phyloP scores from a whole-genome alignment of 2,797 vertebrate genomes.

The Vespertilio murinus region DNA sequence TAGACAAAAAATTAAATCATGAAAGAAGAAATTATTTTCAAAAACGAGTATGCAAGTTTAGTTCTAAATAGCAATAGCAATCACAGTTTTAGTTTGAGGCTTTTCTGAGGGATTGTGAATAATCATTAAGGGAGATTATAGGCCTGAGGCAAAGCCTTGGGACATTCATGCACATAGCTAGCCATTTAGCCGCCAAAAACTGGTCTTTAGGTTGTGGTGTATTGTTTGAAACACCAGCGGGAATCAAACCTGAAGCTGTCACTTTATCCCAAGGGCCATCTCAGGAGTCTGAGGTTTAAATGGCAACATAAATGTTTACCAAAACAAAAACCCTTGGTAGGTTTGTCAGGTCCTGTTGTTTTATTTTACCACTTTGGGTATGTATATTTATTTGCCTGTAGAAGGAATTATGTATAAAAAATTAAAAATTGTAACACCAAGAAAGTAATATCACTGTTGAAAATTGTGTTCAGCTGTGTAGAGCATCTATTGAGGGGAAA shows the following conservation, averaged over 20 bases:
- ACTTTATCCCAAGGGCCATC: constrained; percentile 10
- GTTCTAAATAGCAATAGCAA: constrained; percentile 32
- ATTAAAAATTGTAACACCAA: constrained; percentile 14
- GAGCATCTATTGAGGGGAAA: not conserved
- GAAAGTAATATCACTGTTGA: constrained; percentile 34
- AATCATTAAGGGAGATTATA: constrained; percentile 40
- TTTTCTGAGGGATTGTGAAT: constrained; percentile 43
- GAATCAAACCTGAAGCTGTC: constrained; percentile 36
- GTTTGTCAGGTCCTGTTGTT: constrained; percentile 17
- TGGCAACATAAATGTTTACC: constrained; percentile 23
- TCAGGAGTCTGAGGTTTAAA: constrained; percentile 40
- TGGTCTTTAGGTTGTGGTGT: not conserved
- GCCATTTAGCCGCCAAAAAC: constrained; percentile 38
- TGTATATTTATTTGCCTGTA: constrained; percentile 18
- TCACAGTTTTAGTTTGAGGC: constrained; percentile 40
- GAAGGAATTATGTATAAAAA: constrained; percentile 7
- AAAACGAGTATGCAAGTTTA: constrained; percentile 32
- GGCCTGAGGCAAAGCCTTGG: constrained; percentile 19
- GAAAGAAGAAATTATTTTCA: constrained; percentile 32
- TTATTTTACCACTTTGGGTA: constrained; percentile 8
- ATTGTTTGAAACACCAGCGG: not conserved
- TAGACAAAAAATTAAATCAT: constrained; percentile 45
- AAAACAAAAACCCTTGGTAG: constrained; percentile 12
- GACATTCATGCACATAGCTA: not conserved
- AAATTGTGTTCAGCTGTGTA: constrained; percentile 35